phyloP scores from a whole-genome alignment of 2,797 vertebrate genomes.

The Vespertilio murinus region DNA sequence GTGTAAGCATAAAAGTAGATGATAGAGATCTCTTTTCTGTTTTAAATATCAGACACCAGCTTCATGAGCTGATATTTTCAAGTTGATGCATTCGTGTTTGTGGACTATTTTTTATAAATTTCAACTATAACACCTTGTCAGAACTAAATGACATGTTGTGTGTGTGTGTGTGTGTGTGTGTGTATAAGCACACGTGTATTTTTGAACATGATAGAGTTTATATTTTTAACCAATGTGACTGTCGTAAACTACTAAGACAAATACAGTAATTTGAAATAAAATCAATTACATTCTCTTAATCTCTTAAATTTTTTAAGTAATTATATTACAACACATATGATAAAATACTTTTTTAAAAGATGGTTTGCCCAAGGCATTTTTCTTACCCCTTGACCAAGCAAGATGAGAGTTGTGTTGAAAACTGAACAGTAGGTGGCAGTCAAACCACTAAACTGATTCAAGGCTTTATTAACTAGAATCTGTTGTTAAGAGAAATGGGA shows the following conservation, averaged over 20 bases:
- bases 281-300: accelerated
- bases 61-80: slow-evolving; percentile 48
- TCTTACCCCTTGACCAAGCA: background rate
- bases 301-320: slow-evolving; percentile 20
- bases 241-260: background rate
- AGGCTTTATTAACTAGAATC: slow-evolving; percentile 46
- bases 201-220: background rate
- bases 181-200: background rate
- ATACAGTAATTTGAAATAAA: background rate
- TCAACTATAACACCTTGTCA: background rate
- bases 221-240: background rate
- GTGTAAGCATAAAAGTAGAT: background rate
- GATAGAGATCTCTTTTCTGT: background rate
- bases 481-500: background rate
- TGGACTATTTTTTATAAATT: slow-evolving; percentile 33
- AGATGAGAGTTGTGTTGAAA: slow-evolving; percentile 37
- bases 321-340: background rate
- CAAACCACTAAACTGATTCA: slow-evolving; percentile 82
- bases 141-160: background rate
- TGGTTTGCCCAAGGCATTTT: background rate
- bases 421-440: slow-evolving; percentile 86
- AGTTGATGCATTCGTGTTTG: background rate
- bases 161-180: background rate
- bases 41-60: slow-evolving; percentile 31
- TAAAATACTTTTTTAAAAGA: slow-evolving; percentile 39